phyloP scores from a whole-genome alignment of 2,888 invertebrate genomes.

The Lordiphosa andalusiaca region DNA sequence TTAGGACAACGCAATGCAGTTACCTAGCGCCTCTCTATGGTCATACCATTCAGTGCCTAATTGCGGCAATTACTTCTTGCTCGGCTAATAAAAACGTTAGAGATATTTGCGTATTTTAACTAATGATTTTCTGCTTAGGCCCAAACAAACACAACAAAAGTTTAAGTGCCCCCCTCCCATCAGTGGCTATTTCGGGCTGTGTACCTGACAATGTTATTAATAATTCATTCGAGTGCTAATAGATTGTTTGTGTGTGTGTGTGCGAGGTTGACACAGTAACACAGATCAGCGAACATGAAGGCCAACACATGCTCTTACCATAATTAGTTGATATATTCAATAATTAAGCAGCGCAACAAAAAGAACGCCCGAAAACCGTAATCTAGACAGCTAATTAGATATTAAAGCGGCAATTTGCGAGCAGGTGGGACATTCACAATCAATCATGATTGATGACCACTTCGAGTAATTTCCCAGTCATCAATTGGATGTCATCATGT shows the following conservation, averaged over 20 bases:
- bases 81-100: slow-evolving; percentile 74
- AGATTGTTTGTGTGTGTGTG: slow-evolving; percentile 53
- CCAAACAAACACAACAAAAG: slow-evolving; percentile 45
- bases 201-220: slow-evolving; percentile 58
- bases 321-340: slow-evolving; percentile 66
- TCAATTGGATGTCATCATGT: slow-evolving; percentile 32
- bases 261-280: slow-evolving; percentile 19
- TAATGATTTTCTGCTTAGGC: slow-evolving; percentile 74
- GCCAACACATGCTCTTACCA: slow-evolving; percentile 44
- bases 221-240: slow-evolving; percentile 67
- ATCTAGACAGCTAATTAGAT: slow-evolving; percentile 9
- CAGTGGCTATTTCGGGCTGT: slow-evolving; percentile 25
- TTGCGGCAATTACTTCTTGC: slow-evolving; percentile 68
- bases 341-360: slow-evolving; percentile 51
- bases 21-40: slow-evolving; percentile 39
- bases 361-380: slow-evolving; percentile 19
- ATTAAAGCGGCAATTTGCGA: not conserved
- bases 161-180: slow-evolving; percentile 23
- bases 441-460: slow-evolving; percentile 59
- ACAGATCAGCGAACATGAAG: slow-evolving; percentile 13
- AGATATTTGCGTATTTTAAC: slow-evolving; percentile 73
- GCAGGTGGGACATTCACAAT: slow-evolving; percentile 11
- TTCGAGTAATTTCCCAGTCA: slow-evolving; percentile 36
- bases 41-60: slow-evolving; percentile 65
- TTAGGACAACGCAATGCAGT: slow-evolving; percentile 52